Conservation (phyloP, 2,113 vertebrate species). For the cattle (Bos taurus) region DNA sequence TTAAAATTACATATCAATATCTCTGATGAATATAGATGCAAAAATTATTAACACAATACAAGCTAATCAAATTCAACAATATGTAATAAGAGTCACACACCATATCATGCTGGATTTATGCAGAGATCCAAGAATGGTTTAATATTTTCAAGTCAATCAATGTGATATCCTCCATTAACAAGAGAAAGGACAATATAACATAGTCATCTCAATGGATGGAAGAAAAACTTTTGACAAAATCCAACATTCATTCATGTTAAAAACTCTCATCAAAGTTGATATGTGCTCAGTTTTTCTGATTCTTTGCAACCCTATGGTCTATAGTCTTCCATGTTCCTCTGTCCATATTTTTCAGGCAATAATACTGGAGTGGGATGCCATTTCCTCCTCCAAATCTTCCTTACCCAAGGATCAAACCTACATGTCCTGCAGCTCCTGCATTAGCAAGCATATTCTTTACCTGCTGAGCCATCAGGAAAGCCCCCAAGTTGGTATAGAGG, state of each 20-base stretch:
- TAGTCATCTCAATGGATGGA: neutral
- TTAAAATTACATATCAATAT: neutral
- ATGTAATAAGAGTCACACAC: neutral
- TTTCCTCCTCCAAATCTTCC: neutral
- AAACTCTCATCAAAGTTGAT: neutral
- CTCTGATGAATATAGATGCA: neutral
- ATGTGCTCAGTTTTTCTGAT: neutral
- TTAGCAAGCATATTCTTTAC: neutral
- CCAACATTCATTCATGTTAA: neutral
- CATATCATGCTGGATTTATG: neutral
- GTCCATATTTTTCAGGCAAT: neutral
- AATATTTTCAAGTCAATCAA: neutral
- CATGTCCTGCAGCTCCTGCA: neutral
- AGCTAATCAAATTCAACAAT: neutral
- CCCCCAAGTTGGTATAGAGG: neutral
- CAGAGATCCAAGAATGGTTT: neutral
- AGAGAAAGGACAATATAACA: neutral
- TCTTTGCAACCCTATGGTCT: neutral
- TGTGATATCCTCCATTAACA: neutral
- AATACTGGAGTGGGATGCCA: neutral
- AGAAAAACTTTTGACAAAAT: neutral
- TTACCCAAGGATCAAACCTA: neutral
- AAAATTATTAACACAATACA: neutral
- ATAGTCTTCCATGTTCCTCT: neutral
- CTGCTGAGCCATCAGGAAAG: neutral